phyloP scores from a whole-genome alignment of 2,888 invertebrate species.

The Rosalia funebris region DNA sequence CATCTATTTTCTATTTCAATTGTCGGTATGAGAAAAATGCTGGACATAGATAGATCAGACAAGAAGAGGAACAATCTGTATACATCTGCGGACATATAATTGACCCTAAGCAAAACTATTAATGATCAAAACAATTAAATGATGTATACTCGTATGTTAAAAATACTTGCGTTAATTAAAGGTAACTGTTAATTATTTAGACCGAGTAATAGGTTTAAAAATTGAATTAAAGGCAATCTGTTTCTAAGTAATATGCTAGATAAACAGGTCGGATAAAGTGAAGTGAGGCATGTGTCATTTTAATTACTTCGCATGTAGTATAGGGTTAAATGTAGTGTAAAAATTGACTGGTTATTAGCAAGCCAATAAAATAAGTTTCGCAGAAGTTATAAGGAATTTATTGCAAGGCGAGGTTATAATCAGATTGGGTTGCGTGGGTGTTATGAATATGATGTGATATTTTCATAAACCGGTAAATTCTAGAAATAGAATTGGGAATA shows the following conservation, averaged over 20 bases:
- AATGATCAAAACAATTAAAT: neutral
- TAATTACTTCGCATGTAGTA: conserved; percentile 39
- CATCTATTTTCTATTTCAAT: too few species aligned
- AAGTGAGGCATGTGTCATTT: conserved; percentile 36
- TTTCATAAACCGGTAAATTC: neutral
- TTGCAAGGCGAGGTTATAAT: conserved; percentile 2
- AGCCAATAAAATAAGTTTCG: conserved; percentile 24
- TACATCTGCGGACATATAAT: too few species aligned
- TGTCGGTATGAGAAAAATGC: too few species aligned
- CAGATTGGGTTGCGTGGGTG: conserved; percentile 12
- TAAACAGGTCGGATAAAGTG: conserved; percentile 24
- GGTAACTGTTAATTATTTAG: conserved; percentile 12
- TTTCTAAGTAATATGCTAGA: conserved; percentile 31
- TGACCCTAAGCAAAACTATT: too few species aligned
- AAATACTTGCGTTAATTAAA: conserved; percentile 14
- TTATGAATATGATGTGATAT: conserved; percentile 5
- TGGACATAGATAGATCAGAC: too few species aligned
- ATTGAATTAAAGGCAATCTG: conserved; percentile 28
- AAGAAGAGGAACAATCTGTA: too few species aligned
- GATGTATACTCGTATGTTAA: neutral
- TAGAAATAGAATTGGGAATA: too few species aligned
- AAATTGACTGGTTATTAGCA: conserved; percentile 27
- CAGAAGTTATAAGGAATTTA: conserved; percentile 19
- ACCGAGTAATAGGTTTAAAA: conserved; percentile 30
- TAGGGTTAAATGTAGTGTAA: conserved; percentile 41